Base-by-base conservation (phyloP, 2,797 vertebrate genomes). In the Adrianichthys oophorus region DNA sequence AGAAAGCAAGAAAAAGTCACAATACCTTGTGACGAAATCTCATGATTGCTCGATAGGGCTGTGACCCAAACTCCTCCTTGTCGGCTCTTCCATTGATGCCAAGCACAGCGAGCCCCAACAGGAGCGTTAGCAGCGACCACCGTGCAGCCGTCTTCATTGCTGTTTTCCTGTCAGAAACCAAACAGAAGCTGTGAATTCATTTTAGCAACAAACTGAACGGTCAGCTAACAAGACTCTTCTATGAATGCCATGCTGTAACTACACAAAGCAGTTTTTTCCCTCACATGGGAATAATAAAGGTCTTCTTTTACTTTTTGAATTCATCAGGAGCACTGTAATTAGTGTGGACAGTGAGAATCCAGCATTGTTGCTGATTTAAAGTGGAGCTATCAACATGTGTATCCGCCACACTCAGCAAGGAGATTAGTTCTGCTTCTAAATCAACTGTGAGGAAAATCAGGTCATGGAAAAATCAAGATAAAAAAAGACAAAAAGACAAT, bases 21-120 rank as follows among this genome's bases (percentile, higher is more conserved):
- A 56, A 80, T 97, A 98, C 96, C 96, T 98, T 97, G 85, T 98
- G 96, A 57, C 96, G 92, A 83, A 98, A 91, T 85, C 95, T 91
- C 77, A 95, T 74, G 52, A 94, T 85, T 6, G 94, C 92, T 66
- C 91, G 95, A 86, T 94, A 94, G 48, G 86, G 84, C 45, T 83
- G 90, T 19, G 91, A 84, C 64, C 83, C 58, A 0, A 92, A 90
- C 81, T 70, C 92, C 85, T 94, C 94, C 76, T 92, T 91, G 78
- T 84, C 65, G 74, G 93, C 92, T 82, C 90, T 92, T 66, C 92
- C 94, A 0, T 94, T 90, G 59, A 86, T 74, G 50, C 81, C 75
- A 67, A 93, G 72, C 32, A 89, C 82, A 67, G 89, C 53, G 51
- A 91, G 88, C 80, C 93, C 92, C 82, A 87, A 79, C 85, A 97